Evolutionary conservation across 1,140 invertebrate genomes (phyloP).

Genomic region (Macrobrachium nipponense): DNA sequence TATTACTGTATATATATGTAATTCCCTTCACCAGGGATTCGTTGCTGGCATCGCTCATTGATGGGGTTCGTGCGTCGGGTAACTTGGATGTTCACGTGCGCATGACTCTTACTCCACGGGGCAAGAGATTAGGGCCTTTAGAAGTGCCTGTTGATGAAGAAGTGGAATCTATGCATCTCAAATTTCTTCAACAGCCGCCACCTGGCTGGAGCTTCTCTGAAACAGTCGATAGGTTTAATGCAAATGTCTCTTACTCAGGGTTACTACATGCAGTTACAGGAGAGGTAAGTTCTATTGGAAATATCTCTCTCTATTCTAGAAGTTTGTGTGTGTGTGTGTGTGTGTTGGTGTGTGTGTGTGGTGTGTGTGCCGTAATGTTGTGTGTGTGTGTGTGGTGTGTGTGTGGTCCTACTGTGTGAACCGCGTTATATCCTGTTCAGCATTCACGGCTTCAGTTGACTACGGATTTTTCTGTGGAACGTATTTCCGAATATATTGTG

Average conservation of each 20-base stretch:
- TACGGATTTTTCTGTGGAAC: too few species aligned
- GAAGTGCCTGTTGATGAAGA: constrained; percentile 93
- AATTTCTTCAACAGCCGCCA: constrained; percentile 83
- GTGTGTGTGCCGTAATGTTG: too few species aligned
- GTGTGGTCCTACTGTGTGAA: too few species aligned
- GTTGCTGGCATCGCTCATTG: constrained; percentile 91
- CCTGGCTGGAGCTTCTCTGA: constrained; percentile 75
- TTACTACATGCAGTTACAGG: constrained; percentile 94
- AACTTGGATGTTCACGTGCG: constrained; percentile 98
- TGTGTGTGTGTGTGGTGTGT: too few species aligned
- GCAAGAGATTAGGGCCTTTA: constrained; percentile 89
- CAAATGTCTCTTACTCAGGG: constrained; percentile 97
- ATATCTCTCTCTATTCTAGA: constrained; percentile 4
- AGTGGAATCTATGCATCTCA: constrained; percentile 87
- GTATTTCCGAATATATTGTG: too few species aligned
- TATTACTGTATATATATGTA: constrained; percentile 22
- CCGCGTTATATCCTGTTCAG: too few species aligned
- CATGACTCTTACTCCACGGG: constrained; percentile 84
- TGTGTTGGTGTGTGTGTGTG: too few species aligned
- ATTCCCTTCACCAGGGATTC: constrained; percentile 79
- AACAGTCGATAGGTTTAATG: constrained; percentile 90
- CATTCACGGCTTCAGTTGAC: too few species aligned
- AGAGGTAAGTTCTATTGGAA: constrained; percentile 79
- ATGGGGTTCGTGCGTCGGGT: constrained; percentile 95
- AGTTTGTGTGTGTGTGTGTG: too few species aligned